Evolutionary conservation across 2,888 invertebrate species (phyloP), one percentile per base, ranked within the genome.

Genomic region (Augiades crinisus): DNA sequence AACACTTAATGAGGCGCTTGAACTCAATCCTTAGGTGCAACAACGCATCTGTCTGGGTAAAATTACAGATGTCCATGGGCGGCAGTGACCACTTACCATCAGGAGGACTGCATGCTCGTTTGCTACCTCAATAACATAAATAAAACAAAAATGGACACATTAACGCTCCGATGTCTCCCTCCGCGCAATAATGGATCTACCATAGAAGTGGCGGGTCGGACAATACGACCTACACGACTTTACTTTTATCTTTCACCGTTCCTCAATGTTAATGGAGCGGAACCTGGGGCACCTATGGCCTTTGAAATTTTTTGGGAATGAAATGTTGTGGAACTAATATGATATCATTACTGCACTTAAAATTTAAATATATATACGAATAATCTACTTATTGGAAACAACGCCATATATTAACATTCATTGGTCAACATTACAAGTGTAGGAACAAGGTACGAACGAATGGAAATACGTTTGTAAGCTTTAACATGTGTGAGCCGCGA

Each of bases 101-200:
- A n/a, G n/a, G n/a, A n/a, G n/a, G n/a, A n/a, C n/a, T n/a, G n/a
- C n/a, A n/a, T n/a, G n/a, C n/a, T n/a, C n/a, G n/a, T n/a, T n/a
- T n/a, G n/a, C n/a, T n/a, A n/a, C n/a, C n/a, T n/a, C n/a, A n/a
- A n/a, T n/a, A n/a, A n/a, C n/a, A n/a, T n/a, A n/a, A n/a, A n/a
- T n/a, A n/a, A n/a, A n/a, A n/a, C n/a, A n/a, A n/a, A n/a, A n/a
- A 72, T 65, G 61, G 70, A 61, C 68, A 63, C 71, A 72, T 72
- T 72, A 70, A 64, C 58, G 61, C 53, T 53, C 57, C 56, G 63
- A 68, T 68, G 72, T 69, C 58, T 52, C 54, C 51, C 53, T 8
- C 56, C 64, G 63, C 45, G 58, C 60, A 61, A 57, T 59, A 62
- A 61, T 62, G 59, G 58, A 27, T 27, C 27, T 8, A 2, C 5